These are phyloP conservation scores for Caenorhabditis macrosperma DNA, from an alignment of 2,888 invertebrate species.

Conservation along the genomic window DNA sequence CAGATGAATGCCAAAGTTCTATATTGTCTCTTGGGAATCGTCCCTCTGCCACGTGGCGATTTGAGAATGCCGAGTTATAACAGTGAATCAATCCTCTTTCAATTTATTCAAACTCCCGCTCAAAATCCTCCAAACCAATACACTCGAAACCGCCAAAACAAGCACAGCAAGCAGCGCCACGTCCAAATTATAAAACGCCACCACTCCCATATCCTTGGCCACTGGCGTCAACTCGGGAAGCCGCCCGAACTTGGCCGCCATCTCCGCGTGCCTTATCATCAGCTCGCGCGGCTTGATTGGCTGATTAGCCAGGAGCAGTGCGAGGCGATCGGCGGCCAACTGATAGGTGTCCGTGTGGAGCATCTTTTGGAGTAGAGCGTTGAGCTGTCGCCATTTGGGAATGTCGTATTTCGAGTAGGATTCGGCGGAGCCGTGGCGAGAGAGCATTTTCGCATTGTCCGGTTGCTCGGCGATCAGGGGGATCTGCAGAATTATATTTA, in stretches of 20 bases:
- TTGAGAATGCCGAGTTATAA: too few relatives aligned
- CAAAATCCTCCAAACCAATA: background rate
- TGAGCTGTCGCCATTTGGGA: slow-evolving; percentile 21
- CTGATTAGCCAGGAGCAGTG: slow-evolving; percentile 17
- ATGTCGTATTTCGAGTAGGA: slow-evolving; percentile 35
- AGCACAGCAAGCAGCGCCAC: background rate
- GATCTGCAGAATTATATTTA: slow-evolving; percentile 14
- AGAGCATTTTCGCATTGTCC: slow-evolving; percentile 32
- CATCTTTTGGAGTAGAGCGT: slow-evolving; percentile 14
- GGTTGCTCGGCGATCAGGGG: slow-evolving; percentile 49
- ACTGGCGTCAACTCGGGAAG: slow-evolving; percentile 33
- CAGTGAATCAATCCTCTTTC: too few relatives aligned
- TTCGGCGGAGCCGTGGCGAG: slow-evolving; percentile 28
- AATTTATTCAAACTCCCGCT: too few relatives aligned
- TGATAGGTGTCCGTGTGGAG: slow-evolving; percentile 10
- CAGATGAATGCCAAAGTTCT: too few relatives aligned
- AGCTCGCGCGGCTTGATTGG: slow-evolving; percentile 34
- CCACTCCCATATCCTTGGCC: slow-evolving; percentile 25
- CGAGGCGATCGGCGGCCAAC: slow-evolving; percentile 22
- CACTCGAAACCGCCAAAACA: background rate
- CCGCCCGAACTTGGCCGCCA: slow-evolving; percentile 39
- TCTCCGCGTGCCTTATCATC: slow-evolving; percentile 36
- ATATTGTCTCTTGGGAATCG: too few relatives aligned
- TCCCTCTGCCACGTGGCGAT: too few relatives aligned
- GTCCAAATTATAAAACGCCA: slow-evolving; percentile 37